phyloP scores from a whole-genome alignment of 2,797 vertebrate species.

The Nyctibius grandis region DNA sequence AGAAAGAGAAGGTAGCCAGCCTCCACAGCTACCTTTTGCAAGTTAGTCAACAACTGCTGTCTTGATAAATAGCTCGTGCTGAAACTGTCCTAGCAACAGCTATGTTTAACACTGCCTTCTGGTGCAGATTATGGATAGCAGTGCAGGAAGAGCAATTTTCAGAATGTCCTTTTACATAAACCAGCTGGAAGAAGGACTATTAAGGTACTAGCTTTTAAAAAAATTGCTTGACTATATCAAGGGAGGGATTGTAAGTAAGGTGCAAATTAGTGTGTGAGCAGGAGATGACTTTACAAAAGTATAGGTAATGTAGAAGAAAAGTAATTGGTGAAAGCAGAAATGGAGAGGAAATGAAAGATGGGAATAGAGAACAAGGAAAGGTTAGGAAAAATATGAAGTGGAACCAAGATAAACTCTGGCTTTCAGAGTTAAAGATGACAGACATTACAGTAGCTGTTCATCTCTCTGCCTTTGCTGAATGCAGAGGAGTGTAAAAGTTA shows the following conservation, averaged over 20 bases:
- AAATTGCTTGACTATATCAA: neutral
- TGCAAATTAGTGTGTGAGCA: neutral
- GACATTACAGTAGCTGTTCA: conserved; percentile 32
- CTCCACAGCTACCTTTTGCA: neutral
- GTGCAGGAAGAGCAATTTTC: neutral
- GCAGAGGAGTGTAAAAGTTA: conserved; percentile 41
- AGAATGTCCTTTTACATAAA: neutral
- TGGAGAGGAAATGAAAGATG: neutral
- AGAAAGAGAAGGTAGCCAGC: neutral
- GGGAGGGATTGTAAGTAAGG: neutral
- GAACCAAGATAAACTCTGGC: neutral
- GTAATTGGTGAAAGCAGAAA: neutral
- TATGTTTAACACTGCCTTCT: neutral
- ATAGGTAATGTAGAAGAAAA: neutral
- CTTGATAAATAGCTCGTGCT: neutral
- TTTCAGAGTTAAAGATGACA: conserved; percentile 35
- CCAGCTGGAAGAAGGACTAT: neutral
- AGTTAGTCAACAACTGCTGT: neutral
- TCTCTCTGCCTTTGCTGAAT: conserved; percentile 3
- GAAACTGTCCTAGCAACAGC: neutral
- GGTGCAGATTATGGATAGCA: neutral
- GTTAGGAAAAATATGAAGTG: conserved; percentile 11
- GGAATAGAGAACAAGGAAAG: neutral
- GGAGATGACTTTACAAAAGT: neutral
- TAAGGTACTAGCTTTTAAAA: neutral